Evolutionary conservation across 1,140 invertebrate species (phyloP).

Genomic region (Musca domestica): DNA sequence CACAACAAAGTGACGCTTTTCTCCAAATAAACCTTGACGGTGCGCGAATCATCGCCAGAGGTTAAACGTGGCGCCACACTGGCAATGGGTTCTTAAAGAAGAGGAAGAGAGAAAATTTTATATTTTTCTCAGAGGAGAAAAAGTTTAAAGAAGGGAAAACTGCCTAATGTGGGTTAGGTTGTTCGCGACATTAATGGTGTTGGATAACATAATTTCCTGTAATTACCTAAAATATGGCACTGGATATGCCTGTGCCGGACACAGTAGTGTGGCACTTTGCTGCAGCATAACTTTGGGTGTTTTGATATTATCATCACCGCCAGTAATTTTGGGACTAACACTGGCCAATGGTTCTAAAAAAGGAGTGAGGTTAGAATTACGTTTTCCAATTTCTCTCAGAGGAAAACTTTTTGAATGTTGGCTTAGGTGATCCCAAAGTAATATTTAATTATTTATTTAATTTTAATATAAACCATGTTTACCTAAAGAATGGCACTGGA

Average conservation of each 20-base stretch:
- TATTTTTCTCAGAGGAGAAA: not conserved
- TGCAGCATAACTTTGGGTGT: constrained; percentile 53
- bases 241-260: constrained; percentile 67
- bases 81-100: constrained; percentile 60
- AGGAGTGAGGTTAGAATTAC: not conserved
- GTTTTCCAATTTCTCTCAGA: not conserved
- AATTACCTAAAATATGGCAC: constrained; percentile 68
- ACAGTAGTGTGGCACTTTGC: constrained; percentile 58
- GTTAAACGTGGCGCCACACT: constrained; percentile 60
- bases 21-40: constrained; percentile 53
- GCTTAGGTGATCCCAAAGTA: not conserved
- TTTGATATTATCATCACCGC: constrained; percentile 57
- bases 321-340: constrained; percentile 62
- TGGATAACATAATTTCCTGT: too few relatives aligned
- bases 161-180: not conserved
- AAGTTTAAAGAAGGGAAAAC: constrained; percentile 16
- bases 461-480: constrained; percentile 38
- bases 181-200: too few relatives aligned
- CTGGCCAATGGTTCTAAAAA: constrained; percentile 61
- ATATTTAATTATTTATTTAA: not conserved
- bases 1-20: constrained; percentile 60
- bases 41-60: constrained; percentile 56
- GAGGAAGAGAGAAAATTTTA: not conserved
- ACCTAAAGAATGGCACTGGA: constrained; percentile 64
- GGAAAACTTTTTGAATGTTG: constrained; percentile 3